Conservation (phyloP, 2,113 vertebrate species). For the Shinisaurus crocodilurus region DNA sequence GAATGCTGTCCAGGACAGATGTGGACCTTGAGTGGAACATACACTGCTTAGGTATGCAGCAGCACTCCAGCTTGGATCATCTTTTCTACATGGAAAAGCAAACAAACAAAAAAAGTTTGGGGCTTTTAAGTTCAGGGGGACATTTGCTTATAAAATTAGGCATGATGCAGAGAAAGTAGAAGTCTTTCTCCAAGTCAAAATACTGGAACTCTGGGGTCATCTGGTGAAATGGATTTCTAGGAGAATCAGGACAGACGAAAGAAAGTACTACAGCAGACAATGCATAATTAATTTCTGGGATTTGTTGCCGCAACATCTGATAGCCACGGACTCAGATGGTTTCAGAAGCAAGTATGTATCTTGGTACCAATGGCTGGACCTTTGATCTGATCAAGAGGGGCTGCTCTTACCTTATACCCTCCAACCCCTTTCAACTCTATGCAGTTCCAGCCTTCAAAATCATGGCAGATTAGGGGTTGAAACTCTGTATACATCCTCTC, state of each 20-base stretch:
- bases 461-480: neutral
- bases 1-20: neutral
- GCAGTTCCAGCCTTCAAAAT: neutral
- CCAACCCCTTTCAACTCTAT: neutral
- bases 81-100: neutral
- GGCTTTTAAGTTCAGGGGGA: neutral
- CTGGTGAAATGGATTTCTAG: neutral
- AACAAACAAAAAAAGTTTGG: neutral
- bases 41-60: neutral
- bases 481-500: neutral
- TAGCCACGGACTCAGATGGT: neutral
- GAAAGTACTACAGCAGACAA: neutral
- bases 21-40: neutral
- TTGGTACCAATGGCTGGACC: neutral
- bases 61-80: neutral
- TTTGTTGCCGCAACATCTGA: neutral
- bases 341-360: neutral
- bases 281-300: neutral
- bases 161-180: neutral
- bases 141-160: neutral
- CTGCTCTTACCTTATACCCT: neutral
- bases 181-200: too few relatives aligned
- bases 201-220: neutral
- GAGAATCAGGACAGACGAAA: neutral
- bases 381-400: neutral